These are phyloP conservation scores for Drosophila diplacantha DNA, from an alignment of 2,888 invertebrate genomes.

Conservation along the genomic window DNA sequence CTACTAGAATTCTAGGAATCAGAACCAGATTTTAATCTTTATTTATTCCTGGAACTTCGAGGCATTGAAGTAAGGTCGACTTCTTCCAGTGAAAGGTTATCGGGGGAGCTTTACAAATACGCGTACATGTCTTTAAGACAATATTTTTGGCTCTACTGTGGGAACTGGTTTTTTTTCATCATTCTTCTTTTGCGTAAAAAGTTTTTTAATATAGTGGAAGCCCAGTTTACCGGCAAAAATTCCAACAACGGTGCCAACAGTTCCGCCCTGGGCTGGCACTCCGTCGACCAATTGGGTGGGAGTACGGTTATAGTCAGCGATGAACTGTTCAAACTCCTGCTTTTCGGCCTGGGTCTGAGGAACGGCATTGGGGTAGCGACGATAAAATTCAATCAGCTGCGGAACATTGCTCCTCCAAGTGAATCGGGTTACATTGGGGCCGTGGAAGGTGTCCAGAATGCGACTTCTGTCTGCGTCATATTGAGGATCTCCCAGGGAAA, in stretches of 20 bases:
- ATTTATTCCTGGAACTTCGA: not conserved
- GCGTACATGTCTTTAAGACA: not conserved
- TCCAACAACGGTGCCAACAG: not conserved
- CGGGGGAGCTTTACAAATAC: not conserved
- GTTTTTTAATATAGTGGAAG: not conserved
- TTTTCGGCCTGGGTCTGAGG: not conserved
- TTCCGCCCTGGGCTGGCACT: slow-evolving; percentile 11
- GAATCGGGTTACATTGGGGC: not conserved
- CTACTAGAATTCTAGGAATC: not conserved
- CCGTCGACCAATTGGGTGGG: slow-evolving; percentile 1
- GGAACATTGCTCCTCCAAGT: slow-evolving; percentile 2
- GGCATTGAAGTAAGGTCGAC: not conserved
- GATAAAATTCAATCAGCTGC: slow-evolving; percentile 9
- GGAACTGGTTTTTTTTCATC: not conserved
- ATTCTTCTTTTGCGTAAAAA: slow-evolving; percentile 2
- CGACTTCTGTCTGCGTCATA: not conserved
- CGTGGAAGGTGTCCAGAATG: slow-evolving; percentile 1
- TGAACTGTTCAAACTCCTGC: slow-evolving; percentile 9
- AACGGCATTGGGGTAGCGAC: slow-evolving; percentile 14
- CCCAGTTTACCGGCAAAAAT: slow-evolving; percentile 1
- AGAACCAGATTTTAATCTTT: not conserved
- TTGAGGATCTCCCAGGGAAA: not conserved
- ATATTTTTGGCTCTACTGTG: not conserved
- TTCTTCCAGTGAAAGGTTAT: not conserved
- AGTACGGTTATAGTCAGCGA: not conserved